These are phyloP conservation scores for Synanceia verrucosa DNA, from an alignment of 2,797 vertebrate genomes.

Conservation along the genomic window DNA sequence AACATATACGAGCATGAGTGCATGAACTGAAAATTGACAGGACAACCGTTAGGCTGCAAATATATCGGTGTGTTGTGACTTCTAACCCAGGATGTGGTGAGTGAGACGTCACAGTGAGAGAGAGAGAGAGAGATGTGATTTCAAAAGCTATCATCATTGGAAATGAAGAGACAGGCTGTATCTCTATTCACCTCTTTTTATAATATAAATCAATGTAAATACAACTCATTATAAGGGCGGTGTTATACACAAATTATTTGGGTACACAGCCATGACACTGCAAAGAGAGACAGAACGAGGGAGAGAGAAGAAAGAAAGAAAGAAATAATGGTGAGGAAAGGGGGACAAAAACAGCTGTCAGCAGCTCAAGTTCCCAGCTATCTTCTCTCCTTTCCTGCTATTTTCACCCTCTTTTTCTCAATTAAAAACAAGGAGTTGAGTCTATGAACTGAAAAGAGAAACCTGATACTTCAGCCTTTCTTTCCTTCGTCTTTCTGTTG, in stretches of 20 bases:
- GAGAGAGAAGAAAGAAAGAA: background rate
- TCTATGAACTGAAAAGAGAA: conserved; percentile 70
- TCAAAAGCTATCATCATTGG: conserved; percentile 13
- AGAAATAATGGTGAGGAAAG: conserved; percentile 29
- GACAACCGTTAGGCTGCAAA: conserved; percentile 67
- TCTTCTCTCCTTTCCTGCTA: conserved; percentile 66
- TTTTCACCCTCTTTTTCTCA: conserved; percentile 71
- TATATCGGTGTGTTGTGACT: conserved; percentile 52
- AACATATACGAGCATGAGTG: background rate
- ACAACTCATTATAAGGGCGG: background rate
- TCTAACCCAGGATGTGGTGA: conserved; percentile 85
- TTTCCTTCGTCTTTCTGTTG: conserved; percentile 53
- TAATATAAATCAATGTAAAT: background rate
- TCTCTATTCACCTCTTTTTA: background rate
- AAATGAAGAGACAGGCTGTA: background rate
- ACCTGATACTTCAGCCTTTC: conserved; percentile 67
- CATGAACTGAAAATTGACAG: conserved; percentile 59
- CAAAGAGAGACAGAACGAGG: background rate
- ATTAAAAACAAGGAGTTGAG: conserved; percentile 73
- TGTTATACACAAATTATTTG: conserved; percentile 1
- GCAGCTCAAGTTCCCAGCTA: conserved; percentile 64
- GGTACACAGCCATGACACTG: background rate
- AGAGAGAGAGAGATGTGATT: conserved; percentile 65
- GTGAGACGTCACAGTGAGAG: conserved; percentile 70
- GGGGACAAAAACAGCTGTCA: conserved; percentile 67